Evolutionary conservation across 2,797 vertebrate species (phyloP).

Genomic region (Urosaurus nigricauda): DNA sequence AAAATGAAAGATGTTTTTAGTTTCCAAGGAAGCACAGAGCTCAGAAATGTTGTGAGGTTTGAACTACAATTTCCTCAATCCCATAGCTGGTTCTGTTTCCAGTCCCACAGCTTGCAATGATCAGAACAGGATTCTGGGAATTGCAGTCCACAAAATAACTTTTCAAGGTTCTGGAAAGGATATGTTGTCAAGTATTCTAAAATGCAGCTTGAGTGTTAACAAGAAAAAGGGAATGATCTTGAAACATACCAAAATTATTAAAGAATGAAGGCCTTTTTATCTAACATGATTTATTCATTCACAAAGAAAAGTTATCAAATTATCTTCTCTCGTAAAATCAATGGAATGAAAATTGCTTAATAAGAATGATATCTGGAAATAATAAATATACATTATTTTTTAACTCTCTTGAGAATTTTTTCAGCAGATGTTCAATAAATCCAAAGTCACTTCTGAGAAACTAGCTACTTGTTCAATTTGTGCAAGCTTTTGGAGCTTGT

Average conservation of each 20-base stretch:
- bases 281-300: slow-evolving; percentile 17
- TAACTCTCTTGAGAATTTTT: neutral
- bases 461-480: neutral
- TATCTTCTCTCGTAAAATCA: neutral
- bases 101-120: no score
- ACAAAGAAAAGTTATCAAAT: neutral
- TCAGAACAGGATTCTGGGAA: no score
- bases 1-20: neutral
- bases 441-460: neutral
- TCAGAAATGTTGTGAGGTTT: no score
- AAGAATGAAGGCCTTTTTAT: neutral
- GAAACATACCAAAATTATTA: neutral
- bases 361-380: neutral
- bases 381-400: neutral
- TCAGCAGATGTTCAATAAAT: neutral
- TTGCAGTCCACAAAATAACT: no score
- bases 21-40: no score
- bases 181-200: neutral
- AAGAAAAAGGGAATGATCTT: neutral
- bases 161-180: no score
- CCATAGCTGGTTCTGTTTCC: no score
- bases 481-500: neutral
- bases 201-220: neutral
- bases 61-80: no score
- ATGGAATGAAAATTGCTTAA: neutral